Evolutionary conservation across 2,888 invertebrate genomes (phyloP), one percentile per base, ranked within the genome.

Genomic region (Sialis lutaria): DNA sequence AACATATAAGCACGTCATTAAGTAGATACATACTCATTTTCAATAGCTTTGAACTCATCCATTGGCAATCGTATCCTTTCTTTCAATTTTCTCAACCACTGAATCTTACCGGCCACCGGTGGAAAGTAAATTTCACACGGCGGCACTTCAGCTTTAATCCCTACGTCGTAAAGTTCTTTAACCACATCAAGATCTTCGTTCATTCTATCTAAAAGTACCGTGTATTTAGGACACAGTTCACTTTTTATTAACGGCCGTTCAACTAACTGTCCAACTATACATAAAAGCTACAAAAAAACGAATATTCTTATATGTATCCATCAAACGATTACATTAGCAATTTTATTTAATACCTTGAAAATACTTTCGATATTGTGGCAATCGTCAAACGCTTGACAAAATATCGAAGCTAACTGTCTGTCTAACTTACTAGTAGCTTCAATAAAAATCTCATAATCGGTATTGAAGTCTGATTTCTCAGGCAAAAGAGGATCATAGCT

Each of bases 301-400:
- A 32, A 9, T 12, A 30, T 30, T 13, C 6, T 10, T 45, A 45
- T 5, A 8, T 22, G 1, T 43, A 13, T 10, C 32, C 6, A 4
- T 41, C 42, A n/a, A 6, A 13, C 7, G 7, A 22, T n/a, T n/a
- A 10, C 22, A 6, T 9, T 12, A 44, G 31, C 12, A 37, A 9
- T 8, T 13, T 6, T 10, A 9, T 39, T 48, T 13, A 10, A 8
- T 13, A 79, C 70, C 64, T 79, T 80, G 55, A 77, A 77, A 40
- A 71, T 64, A 41, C 72, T 67, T 53, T 77, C 78, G 6, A 81
- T 60, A 34, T 78, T 79, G 52, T 72, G 70, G 53, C 86, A 87
- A 56, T 92, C 91, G 48, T 82, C 81, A 54, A 89, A 81, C 1
- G 83, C 86, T 57, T 83, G 80, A 8, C 79, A 74, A 56, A 91